Percentiles rank a stretch among this genome's conserved stretches.
Conservation (phyloP, 2,888 invertebrate species). For the Caenorhabditis imperialis region DNA sequence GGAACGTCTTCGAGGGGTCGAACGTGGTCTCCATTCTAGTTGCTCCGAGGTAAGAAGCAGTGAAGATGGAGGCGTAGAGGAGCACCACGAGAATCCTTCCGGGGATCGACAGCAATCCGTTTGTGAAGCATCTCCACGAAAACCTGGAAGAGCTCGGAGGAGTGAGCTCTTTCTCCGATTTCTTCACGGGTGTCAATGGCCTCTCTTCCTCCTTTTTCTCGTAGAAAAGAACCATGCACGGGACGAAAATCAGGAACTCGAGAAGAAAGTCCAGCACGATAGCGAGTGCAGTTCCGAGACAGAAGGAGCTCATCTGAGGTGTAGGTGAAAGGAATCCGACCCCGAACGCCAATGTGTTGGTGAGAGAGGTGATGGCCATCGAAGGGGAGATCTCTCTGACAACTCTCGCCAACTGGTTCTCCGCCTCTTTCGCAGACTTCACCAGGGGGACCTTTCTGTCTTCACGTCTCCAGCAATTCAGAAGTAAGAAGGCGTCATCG, state of each 20-base stretch:
- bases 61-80: conserved; percentile 57
- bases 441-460: conserved; percentile 19
- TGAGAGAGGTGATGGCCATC: conserved; percentile 67
- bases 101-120: conserved; percentile 50
- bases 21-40: conserved; percentile 67
- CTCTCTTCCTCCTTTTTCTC: conserved; percentile 46
- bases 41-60: conserved; percentile 62
- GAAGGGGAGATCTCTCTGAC: conserved; percentile 63
- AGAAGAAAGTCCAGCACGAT: conserved; percentile 72
- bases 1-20: conserved; percentile 75
- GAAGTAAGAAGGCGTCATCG: conserved; percentile 68
- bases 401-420: conserved; percentile 50
- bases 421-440: conserved; percentile 23
- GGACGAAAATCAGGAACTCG: conserved; percentile 72
- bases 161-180: conserved; percentile 4
- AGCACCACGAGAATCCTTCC: conserved; percentile 59
- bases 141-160: background rate
- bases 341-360: conserved; percentile 67
- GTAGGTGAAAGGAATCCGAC: conserved; percentile 65
- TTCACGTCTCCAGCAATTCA: conserved; percentile 64
- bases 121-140: conserved; percentile 46
- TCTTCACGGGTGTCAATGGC: background rate
- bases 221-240: conserved; percentile 62
- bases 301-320: conserved; percentile 71
- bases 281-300: conserved; percentile 73